Evolutionary conservation across 2,113 vertebrate genomes (phyloP).

Genomic region (Asarcornis scutulata): DNA sequence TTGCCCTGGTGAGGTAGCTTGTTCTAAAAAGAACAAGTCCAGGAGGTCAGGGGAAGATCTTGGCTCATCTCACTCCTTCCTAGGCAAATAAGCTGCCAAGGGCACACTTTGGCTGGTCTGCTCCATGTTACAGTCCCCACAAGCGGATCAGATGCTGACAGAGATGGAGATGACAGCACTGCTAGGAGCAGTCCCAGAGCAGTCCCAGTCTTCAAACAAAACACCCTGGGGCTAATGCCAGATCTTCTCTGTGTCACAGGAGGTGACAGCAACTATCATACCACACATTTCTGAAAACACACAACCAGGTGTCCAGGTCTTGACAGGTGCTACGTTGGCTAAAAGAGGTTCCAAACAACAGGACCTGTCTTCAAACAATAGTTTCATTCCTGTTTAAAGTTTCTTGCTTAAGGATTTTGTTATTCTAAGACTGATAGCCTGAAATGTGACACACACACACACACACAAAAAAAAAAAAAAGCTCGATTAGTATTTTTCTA

Average conservation of each 20-base stretch:
- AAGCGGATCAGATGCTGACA: background rate
- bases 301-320: background rate
- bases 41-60: background rate
- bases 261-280: background rate
- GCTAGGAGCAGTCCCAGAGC: background rate
- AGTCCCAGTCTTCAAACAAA: background rate
- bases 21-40: background rate
- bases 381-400: background rate
- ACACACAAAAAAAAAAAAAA: too few relatives aligned
- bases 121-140: background rate
- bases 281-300: background rate
- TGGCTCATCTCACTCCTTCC: background rate
- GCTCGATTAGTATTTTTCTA: background rate
- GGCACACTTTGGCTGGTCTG: background rate
- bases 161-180: background rate
- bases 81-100: background rate
- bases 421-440: background rate
- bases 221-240: background rate
- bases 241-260: background rate
- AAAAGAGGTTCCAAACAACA: background rate
- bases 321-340: background rate
- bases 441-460: background rate
- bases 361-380: background rate
- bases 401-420: background rate
- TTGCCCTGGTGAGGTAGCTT: background rate